phyloP scores from a whole-genome alignment of 2,113 vertebrate species.

The Phylloscopus whistleri region DNA sequence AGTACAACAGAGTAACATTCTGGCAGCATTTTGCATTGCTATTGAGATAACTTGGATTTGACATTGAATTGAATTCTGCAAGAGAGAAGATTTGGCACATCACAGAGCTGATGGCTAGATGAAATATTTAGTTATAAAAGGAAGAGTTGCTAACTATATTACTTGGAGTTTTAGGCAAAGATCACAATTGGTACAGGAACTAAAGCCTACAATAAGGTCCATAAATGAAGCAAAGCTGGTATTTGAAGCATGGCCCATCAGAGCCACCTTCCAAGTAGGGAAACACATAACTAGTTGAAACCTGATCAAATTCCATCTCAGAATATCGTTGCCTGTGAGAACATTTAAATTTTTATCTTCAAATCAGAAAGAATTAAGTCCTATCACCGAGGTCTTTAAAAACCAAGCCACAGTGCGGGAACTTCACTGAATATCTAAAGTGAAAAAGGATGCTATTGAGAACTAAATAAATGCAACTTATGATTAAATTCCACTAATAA shows the following conservation, averaged over 20 bases:
- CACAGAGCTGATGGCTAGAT: slow-evolving; percentile 42
- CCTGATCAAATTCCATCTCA: background rate
- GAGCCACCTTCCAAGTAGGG: background rate
- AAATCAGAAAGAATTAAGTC: background rate
- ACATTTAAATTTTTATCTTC: background rate
- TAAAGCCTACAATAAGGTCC: background rate
- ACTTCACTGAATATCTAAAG: background rate
- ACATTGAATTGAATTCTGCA: slow-evolving; percentile 51
- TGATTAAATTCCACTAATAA: background rate
- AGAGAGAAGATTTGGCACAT: slow-evolving; percentile 47
- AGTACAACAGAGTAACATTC: background rate
- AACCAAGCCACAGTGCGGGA: background rate
- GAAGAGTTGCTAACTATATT: slow-evolving; percentile 34
- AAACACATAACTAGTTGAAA: background rate
- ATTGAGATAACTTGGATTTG: slow-evolving; percentile 20
- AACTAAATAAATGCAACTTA: background rate
- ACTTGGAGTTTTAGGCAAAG: background rate
- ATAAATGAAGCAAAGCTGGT: background rate
- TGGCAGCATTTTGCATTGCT: background rate
- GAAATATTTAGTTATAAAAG: slow-evolving; percentile 6
- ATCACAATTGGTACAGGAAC: background rate
- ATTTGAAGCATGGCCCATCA: background rate
- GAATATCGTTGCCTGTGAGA: background rate
- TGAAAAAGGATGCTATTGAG: background rate
- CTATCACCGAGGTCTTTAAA: background rate